Evolutionary conservation across 1,140 invertebrate genomes (phyloP), one percentile per base, ranked within the genome.

Genomic region (Anastrepha obliqua): DNA sequence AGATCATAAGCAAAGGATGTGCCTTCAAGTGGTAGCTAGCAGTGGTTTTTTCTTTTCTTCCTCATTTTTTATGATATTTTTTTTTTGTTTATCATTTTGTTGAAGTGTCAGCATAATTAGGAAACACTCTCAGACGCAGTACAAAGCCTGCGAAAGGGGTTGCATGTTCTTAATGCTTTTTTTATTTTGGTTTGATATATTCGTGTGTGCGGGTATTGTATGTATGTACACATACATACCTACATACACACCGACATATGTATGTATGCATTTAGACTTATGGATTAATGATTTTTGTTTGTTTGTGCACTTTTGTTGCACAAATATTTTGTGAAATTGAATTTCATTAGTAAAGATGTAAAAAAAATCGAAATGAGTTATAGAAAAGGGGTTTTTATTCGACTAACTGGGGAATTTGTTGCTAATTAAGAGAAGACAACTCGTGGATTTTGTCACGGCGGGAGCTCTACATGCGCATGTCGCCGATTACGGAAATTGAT

Each of bases 21-120:
- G 74, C 7, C 74, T 81, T 81, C 8, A 81, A 81, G 74, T 81
- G 20, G 60, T 13, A 13, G 60, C 4, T 13, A 62, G 60, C 60
- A n/a, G 29, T 29, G 29, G 29, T 55, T 55, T 74, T 74, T n/a
- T 74, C 67, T 44, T 44, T 47, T 44, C 42, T 74, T 74, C 9
- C 67, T 74, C 20, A 42, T 39, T 44, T 74, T 74, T 74, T 47
- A 15, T 74, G 17, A 15, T 39, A 13, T 42, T 74, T 74, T 74
- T n/a, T 81, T 78, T 29, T 13, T 62, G 13, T 67, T 64, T 67
- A 5, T 67, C 6, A 20, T 67, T 67, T 67, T 9, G 74, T n/a
- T 81, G 74, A 81, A 81, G 74, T 58, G 74, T 81, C 74, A 81
- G 74, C 74, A 58, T 29, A 86, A 86, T 86, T 86, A 86, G 59